Evolutionary conservation across 2,113 vertebrate genomes (phyloP), one percentile per base, ranked within the genome.

Genomic region (Salvelinus fontinalis): DNA sequence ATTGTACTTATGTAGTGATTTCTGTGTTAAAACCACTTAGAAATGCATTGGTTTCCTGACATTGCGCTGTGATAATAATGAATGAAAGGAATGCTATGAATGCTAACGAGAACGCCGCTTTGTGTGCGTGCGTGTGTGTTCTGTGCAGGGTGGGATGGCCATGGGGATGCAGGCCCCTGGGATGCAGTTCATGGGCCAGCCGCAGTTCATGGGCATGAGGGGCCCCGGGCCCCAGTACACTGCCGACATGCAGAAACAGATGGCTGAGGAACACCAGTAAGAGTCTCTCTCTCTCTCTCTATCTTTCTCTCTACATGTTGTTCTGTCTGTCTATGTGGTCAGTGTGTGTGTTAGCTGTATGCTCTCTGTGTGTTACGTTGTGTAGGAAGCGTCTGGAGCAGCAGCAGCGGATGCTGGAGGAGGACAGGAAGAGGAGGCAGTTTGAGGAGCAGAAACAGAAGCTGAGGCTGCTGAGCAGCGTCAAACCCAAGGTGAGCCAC

Each of bases 381-480:
- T 70, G 70, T 44, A 95, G 94, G 81, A 95, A 97, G 89, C 94
- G 96, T 44, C 93, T 96, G 91, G 97, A 98, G 87, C 97, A 99
- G 73, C 98, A 99, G 86, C 97, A 99, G 85, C 96, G 95, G 81
- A 95, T 99, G 91, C 91, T 99, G 82, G 97, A 99, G 88, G 97
- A 99, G 83, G 97, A 99, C 88, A 93, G 97, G 75, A 99, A 99
- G 87, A 94, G 97, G 73, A 91, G 97, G 57, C 98, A 99, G 64
- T 99, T 99, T 92, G 97, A 99, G 88, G 98, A 99, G 85, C 98
- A 99, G 90, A 99, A 99, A 65, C 98, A 99, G 83, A 99, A 99
- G 87, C 93, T 99, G 77, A 95, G 97, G 66, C 95, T 99, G 65
- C 89, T 99, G 76, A 99, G 98, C 91, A 99, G 97, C 69, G 96